Conservation (phyloP, 92 coral and sea anemone species). For the Epizoanthus rinbou region DNA sequence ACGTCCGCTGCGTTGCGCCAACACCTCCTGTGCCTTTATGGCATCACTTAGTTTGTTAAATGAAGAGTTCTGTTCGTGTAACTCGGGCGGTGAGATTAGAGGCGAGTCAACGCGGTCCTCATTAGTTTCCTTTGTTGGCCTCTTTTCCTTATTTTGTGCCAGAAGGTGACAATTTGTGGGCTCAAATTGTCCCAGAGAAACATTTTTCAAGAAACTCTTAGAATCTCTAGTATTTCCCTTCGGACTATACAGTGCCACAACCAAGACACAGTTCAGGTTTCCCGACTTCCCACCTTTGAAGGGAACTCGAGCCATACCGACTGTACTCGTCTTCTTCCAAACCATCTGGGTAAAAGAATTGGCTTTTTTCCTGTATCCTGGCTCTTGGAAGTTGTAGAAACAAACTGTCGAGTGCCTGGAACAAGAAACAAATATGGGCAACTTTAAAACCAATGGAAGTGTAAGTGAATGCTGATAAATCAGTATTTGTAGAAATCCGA, state of each 20-base stretch:
- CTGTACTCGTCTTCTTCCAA: constrained; percentile 15
- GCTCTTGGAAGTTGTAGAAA: constrained; percentile 27
- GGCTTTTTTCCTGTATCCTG: constrained; percentile 31
- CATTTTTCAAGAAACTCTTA: neutral
- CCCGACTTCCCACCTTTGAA: constrained; percentile 7
- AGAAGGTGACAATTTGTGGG: constrained; percentile 18
- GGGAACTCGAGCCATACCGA: constrained; percentile 21
- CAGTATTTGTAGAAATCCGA: too few relatives aligned
- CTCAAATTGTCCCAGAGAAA: constrained; percentile 14
- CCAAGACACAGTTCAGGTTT: neutral
- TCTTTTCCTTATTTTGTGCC: neutral
- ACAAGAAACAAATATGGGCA: too few relatives aligned
- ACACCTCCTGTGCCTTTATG: neutral
- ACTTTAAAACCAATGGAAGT: too few relatives aligned
- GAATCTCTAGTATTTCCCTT: neutral
- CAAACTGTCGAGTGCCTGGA: constrained; percentile 33
- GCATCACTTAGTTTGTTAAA: neutral
- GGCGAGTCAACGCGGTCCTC: neutral
- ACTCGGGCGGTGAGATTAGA: neutral
- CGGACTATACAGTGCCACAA: constrained; percentile 23
- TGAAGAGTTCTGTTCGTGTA: neutral
- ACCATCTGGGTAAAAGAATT: constrained; percentile 36
- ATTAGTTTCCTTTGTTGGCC: neutral
- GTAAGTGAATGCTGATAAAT: too few relatives aligned
- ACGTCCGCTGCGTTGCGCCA: neutral